Base-by-base conservation (phyloP, 2,797 vertebrate species). In the Cossypha polioptera region DNA sequence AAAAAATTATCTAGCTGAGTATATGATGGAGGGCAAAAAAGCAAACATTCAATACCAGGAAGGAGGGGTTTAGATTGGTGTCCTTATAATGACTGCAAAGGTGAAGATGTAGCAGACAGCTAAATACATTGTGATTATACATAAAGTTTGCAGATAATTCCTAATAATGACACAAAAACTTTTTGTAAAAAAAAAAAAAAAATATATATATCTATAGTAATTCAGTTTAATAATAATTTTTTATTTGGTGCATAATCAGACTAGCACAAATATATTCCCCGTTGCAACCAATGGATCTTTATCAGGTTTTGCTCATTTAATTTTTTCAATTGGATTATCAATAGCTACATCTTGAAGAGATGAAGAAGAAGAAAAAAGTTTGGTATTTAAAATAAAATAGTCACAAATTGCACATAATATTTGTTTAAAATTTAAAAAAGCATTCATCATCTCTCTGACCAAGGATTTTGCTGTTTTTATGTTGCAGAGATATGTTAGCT, bases 401-500 rank as follows among this genome's bases (percentile, higher is more conserved):
- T n/a, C 55, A 16, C 13, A 57, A 81, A 90, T 51, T 36, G 13
- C 3, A 17, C 6, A 6, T 80, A 10, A 6, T 15, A 15, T 28
- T n/a, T 84, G 77, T 76, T 85, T 16, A 11, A 24, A 73, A 33
- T 22, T 22, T 35, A 14, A 35, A 53, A 25, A 57, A 45, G 2
- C 12, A 51, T 53, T 59, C 9, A 22, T 85, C 28, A 66, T 47
- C 38, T n/a, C 24, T 65, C 20, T 79, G 47, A 66, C 35, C 3
- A 11, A 82, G 35, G 20, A 63, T 73, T 83, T 68, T 55, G 5
- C 26, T n/a, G 0, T 38, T 73, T 42, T 90, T 57, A 12, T 84
- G 89, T 97, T 97, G 45, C 93, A 99, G 99, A 97, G 99, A 99
- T 86, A 99, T 99, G 99, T 99, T 99, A 75, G 99, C 99, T 12